phyloP scores from a whole-genome alignment of 2,113 vertebrate species.

The Malurus cyaneus region DNA sequence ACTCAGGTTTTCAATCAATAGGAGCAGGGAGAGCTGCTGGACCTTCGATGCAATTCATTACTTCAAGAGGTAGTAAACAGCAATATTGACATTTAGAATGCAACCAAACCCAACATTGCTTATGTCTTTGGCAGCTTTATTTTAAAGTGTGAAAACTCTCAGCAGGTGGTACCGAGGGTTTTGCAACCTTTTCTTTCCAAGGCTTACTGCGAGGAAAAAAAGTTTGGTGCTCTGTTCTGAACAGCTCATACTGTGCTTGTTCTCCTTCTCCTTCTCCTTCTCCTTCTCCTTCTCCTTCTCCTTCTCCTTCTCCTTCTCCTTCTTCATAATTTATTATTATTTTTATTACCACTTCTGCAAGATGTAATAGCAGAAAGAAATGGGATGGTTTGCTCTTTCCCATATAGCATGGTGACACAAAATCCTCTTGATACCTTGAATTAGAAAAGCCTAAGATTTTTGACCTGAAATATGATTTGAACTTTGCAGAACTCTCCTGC shows the following conservation, averaged over 20 bases:
- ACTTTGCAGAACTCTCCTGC: background rate
- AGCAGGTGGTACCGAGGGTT: background rate
- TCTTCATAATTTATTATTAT: background rate
- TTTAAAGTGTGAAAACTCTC: background rate
- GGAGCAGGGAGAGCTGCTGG: background rate
- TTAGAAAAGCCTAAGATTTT: background rate
- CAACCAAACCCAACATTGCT: background rate
- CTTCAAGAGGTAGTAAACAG: background rate
- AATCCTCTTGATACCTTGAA: background rate
- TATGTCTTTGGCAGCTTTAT: background rate
- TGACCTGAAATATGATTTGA: background rate
- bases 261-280: no score
- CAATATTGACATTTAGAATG: constrained; percentile 5
- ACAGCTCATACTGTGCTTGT: background rate
- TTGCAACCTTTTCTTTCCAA: background rate
- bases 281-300: no score
- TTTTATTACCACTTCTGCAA: background rate
- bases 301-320: background rate
- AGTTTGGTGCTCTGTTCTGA: background rate
- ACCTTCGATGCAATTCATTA: background rate
- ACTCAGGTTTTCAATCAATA: background rate
- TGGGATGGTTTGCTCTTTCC: background rate
- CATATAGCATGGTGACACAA: background rate
- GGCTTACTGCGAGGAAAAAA: background rate
- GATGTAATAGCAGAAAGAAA: background rate